Base-by-base conservation (phyloP, 2,888 invertebrate species). In the Tiphia femorata region DNA sequence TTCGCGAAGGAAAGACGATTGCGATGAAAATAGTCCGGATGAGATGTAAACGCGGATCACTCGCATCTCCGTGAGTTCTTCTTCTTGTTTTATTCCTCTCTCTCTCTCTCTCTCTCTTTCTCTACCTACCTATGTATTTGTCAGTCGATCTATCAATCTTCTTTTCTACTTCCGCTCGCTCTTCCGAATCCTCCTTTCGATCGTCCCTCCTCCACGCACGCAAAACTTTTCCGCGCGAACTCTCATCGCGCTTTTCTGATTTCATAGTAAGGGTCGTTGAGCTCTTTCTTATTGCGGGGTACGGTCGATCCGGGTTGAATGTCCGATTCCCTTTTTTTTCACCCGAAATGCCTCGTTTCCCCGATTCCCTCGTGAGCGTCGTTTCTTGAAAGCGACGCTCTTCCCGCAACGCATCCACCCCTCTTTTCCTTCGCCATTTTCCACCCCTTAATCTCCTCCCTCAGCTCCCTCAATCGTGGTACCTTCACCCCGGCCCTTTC, bases 231-330 rank as follows among this genome's bases (percentile, higher is more conserved):
- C 37, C 37, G 37, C 37, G 37, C 14, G 37, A 3, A 14, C 27
- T 42, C 20, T 25, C 27, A 7, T 8, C 27, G n/a, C 27, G 7
- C 23, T 41, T 17, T 23, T 25, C 42, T 10, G 27, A 25, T 42
- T 42, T 42, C 27, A 25, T 14, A 42, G 40, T 50, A 10, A 27
- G 47, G 33, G 25, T 42, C 21, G 46, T 47, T 40, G 35, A 57
- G 47, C 50, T 43, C 44, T 46, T 56, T 44, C 41, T 42, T 42
- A 42, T 42, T 25, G 42, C 42, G 16, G 17, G 40, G 33, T n/a
- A 56, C 40, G 29, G 50, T 19, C 21, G 29, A 54, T 47, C 48
- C 20, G 33, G 30, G 17, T n/a, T n/a, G 17, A 19, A 54, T n/a
- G 21, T 56, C 25, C 10, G 42, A 35, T 57, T 51, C 19, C 29